These are phyloP conservation scores for Bellardia pandia DNA, from an alignment of 2,888 invertebrate species.

Conservation along the genomic window DNA sequence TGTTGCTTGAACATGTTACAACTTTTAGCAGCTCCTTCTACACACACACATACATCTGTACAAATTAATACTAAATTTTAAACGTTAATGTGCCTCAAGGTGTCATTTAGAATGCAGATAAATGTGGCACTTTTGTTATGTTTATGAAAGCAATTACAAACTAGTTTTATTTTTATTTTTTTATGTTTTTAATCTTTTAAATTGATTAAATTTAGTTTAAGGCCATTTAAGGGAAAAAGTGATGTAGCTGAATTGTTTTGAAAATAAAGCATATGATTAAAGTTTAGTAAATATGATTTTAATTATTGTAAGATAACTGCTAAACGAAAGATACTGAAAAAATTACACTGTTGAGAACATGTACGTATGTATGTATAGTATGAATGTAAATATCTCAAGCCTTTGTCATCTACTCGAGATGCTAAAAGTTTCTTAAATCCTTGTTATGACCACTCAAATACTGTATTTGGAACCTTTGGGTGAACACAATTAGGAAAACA, in stretches of 20 bases:
- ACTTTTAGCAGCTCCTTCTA: conserved; percentile 16
- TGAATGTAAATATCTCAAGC: too few species aligned
- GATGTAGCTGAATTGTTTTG: conserved; percentile 2
- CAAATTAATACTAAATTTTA: conserved; percentile 52
- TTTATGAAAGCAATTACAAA: conserved; percentile 43
- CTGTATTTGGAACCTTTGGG: too few species aligned
- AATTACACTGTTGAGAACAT: too few species aligned
- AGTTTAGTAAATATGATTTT: too few species aligned
- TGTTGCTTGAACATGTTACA: not conserved
- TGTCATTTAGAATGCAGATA: conserved; percentile 54
- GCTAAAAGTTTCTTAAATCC: too few species aligned
- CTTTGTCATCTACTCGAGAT: too few species aligned
- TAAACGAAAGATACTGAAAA: too few species aligned
- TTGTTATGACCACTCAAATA: too few species aligned
- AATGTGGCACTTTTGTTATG: conserved; percentile 57
- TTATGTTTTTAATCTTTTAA: conserved; percentile 47
- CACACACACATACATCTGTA: conserved; percentile 3
- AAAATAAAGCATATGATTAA: not conserved
- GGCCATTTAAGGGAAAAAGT: not conserved
- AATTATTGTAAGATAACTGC: too few species aligned
- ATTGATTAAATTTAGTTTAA: conserved; percentile 8
- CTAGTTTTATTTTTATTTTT: conserved; percentile 38
- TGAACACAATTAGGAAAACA: too few species aligned
- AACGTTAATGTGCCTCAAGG: conserved; percentile 54
- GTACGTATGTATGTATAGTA: too few species aligned